Conservation (phyloP, 2,113 vertebrate species). For the Marcusenius ussheri region DNA sequence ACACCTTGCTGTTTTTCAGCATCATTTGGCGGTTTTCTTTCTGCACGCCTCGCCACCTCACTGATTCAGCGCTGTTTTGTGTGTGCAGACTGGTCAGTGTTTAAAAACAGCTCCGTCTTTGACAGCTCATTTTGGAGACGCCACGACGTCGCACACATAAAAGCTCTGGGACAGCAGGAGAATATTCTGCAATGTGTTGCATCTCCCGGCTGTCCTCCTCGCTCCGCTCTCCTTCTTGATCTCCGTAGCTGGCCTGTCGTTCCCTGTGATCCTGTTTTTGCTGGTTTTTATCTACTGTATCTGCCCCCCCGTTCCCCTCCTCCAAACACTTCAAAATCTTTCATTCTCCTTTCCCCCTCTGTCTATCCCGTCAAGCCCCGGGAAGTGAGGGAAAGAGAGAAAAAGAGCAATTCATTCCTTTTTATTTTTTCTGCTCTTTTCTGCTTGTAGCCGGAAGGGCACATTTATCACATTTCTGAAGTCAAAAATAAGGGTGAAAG, state of each 20-base stretch:
- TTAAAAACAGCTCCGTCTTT: slow-evolving; percentile 8
- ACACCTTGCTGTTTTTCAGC: slow-evolving; percentile 32
- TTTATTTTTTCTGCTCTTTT: slow-evolving; percentile 8
- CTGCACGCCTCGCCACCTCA: neutral
- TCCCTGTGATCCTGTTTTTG: slow-evolving; percentile 38
- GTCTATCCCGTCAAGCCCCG: slow-evolving; percentile 23
- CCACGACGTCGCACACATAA: neutral
- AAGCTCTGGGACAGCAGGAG: neutral
- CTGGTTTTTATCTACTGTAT: slow-evolving; percentile 44
- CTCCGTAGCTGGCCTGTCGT: slow-evolving; percentile 25
- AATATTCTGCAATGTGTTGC: neutral
- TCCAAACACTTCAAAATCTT: slow-evolving; percentile 23
- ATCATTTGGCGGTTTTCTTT: slow-evolving; percentile 23
- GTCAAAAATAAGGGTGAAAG: slow-evolving; percentile 10
- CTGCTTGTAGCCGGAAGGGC: slow-evolving; percentile 25
- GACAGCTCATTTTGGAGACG: slow-evolving; percentile 6
- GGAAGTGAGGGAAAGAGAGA: slow-evolving; percentile 2
- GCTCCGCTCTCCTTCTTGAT: slow-evolving; percentile 26
- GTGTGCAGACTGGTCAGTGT: slow-evolving; percentile 10
- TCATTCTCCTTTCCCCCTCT: slow-evolving; percentile 18
- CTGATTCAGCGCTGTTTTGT: slow-evolving; percentile 20
- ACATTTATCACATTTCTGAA: slow-evolving; percentile 34
- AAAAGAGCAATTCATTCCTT: neutral
- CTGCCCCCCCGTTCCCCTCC: neutral
- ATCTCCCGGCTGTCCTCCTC: neutral